Evolutionary conservation across 1,140 invertebrate genomes (phyloP), one percentile per base, ranked within the genome.

Genomic region (Eciton burchellii): DNA sequence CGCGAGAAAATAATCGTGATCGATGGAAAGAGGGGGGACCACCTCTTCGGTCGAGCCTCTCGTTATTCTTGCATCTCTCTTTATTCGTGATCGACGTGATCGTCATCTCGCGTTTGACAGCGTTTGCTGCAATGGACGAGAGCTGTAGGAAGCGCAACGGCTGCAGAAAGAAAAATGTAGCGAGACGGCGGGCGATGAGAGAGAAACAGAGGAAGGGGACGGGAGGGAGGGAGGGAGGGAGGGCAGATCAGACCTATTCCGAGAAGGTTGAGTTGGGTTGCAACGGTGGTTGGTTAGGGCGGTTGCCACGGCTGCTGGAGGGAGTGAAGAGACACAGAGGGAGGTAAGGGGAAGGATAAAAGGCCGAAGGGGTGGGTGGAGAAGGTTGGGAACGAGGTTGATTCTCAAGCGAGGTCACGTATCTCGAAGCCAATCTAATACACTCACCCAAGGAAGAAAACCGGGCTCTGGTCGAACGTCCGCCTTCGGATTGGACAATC

Each of bases 361-460:
- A 45, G 74, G 81, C 70, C 63, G 79, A 72, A 73, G 82, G 56
- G 82, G 62, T 76, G 47, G 81, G 35, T 62, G 49, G 70, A 66
- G 88, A 83, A 81, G 76, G 81, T 60, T 82, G 85, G 86, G 83
- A 91, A 91, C 63, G 87, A 92, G 86, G 89, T 88, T 92, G 92
- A 92, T 91, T 93, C 88, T 89, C 88, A 77, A 90, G 91, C 92
- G 91, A 93, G 90, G 93, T 93, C 93, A 93, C 92, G 92, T 93
- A 92, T 91, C 90, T 89, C 88, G 88, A 83, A 92, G 92, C 91
- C 92, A 92, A 93, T 93, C 91, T 93, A 93, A 93, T 93, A 93
- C 89, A 92, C 91, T 93, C 86, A 54, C 82, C 84, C 84, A 90
- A 89, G 87, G 77, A 84, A 73, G 71, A 77, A 70, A 77, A 43